Evolutionary conservation across 30 jellyfish, hydroid and myxozoan genomes (phyloP).

Genomic region (Catostylus mosaicus): DNA sequence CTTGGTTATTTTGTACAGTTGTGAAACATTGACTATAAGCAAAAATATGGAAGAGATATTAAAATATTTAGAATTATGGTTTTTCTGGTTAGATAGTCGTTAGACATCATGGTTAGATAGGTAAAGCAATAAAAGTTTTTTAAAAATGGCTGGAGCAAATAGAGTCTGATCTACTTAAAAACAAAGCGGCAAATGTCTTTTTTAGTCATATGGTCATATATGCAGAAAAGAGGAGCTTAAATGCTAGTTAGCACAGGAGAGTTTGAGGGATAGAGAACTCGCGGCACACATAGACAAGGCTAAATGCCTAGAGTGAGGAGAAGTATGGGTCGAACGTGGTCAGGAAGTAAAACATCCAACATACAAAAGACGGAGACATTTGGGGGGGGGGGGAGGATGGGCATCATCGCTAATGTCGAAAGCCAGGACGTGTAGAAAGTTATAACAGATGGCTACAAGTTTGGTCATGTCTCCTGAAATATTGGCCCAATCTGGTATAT

Average conservation of each 20-base stretch:
- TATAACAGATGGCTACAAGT: too few relatives aligned
- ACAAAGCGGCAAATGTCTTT: background rate
- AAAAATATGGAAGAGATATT: background rate
- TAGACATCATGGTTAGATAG: background rate
- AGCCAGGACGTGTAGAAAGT: too few relatives aligned
- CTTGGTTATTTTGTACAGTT: background rate
- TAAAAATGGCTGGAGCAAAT: background rate
- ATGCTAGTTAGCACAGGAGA: constrained; percentile 1
- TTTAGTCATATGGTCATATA: background rate
- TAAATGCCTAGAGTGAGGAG: background rate
- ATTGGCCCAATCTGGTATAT: too few relatives aligned
- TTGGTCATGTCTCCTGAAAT: too few relatives aligned
- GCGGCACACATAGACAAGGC: too few relatives aligned
- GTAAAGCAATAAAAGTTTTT: background rate
- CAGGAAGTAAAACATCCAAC: background rate
- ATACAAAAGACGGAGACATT: background rate
- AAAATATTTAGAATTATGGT: too few relatives aligned
- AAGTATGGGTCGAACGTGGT: background rate
- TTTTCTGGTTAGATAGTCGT: too few relatives aligned
- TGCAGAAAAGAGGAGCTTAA: background rate
- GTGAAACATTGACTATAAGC: background rate
- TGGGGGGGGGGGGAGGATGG: background rate
- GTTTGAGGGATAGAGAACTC: background rate
- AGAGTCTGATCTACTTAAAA: background rate
- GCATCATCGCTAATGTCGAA: background rate